phyloP scores from a whole-genome alignment of 2,113 vertebrate genomes.

The Meles meles region DNA sequence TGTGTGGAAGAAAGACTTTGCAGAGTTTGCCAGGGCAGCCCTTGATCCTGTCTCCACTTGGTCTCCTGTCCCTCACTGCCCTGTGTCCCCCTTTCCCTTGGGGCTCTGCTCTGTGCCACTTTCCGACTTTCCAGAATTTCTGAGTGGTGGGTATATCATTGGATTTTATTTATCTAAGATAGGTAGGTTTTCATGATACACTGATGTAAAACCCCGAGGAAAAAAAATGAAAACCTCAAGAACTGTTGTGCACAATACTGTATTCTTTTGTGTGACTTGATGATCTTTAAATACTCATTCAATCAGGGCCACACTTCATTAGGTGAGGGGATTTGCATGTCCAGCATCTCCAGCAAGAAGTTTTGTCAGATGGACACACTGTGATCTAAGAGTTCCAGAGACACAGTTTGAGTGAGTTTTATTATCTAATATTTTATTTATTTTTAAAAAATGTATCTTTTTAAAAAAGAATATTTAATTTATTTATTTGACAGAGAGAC shows the following conservation, averaged over 20 bases:
- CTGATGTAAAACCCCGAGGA: not conserved
- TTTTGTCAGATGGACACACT: not conserved
- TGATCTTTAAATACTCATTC: not conserved
- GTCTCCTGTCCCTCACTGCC: not conserved
- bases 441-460: no score
- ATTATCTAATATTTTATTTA: not conserved
- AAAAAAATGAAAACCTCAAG: not conserved
- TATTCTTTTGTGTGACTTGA: not conserved
- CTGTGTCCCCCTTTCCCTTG: not conserved
- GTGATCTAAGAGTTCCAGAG: not conserved
- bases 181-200: not conserved
- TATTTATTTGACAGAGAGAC: no score
- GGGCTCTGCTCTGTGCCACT: not conserved
- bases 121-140: not conserved
- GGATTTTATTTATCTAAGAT: constrained; percentile 30
- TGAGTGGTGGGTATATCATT: not conserved
- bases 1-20: not conserved
- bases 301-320: not conserved
- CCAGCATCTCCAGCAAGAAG: not conserved
- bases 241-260: not conserved
- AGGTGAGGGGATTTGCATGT: not conserved
- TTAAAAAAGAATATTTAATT: no score
- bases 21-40: not conserved
- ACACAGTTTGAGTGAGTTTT: not conserved
- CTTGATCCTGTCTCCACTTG: no score